Evolutionary conservation across 1,140 invertebrate genomes (phyloP).

Genomic region (Drosophila albomicans): DNA sequence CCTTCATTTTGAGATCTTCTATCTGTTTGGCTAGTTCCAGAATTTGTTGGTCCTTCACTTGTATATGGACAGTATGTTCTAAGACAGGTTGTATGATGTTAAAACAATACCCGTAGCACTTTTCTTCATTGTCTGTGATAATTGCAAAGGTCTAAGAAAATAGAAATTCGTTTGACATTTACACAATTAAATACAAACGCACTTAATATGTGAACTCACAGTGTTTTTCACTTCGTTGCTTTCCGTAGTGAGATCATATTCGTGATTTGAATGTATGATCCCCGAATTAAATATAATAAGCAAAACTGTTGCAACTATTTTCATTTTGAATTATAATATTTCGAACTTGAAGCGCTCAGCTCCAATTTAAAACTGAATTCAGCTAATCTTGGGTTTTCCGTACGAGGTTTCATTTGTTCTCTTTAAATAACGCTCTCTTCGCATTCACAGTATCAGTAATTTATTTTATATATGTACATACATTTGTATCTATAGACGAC

Average conservation of each 20-base stretch:
- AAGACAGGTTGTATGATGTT: neutral
- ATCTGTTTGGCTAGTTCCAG: neutral
- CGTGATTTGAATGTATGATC: neutral
- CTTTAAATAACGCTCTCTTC: neutral
- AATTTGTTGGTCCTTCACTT: neutral
- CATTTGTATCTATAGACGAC: too few relatives aligned
- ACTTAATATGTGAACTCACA: neutral
- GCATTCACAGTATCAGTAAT: too few relatives aligned
- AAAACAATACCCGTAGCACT: constrained; percentile 9
- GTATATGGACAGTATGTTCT: constrained; percentile 1
- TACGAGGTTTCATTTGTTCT: neutral
- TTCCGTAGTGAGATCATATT: neutral
- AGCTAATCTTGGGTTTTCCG: neutral
- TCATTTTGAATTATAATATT: neutral
- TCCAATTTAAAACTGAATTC: constrained; percentile 1
- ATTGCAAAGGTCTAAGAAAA: neutral
- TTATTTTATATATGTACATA: too few relatives aligned
- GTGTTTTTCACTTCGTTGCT: neutral
- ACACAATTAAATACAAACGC: too few relatives aligned
- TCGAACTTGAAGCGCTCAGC: neutral
- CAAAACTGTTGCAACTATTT: neutral
- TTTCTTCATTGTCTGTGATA: neutral
- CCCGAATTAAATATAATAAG: neutral
- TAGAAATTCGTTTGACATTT: neutral
- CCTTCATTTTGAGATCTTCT: neutral